These are phyloP conservation scores for Lycaon pictus DNA, from an alignment of 2,113 vertebrate species.

Conservation along the genomic window DNA sequence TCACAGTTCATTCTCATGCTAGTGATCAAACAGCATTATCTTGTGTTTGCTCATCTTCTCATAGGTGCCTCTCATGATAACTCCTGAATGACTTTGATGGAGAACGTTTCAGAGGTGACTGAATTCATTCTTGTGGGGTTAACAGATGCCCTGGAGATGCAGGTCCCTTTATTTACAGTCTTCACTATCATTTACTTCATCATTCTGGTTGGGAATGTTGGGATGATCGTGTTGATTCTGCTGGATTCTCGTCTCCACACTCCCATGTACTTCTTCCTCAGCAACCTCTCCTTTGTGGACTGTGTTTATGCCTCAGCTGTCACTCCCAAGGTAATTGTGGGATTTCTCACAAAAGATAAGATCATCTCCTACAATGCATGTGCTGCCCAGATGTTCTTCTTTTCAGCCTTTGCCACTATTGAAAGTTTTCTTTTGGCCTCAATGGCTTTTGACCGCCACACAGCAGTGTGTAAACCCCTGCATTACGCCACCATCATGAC, in stretches of 20 bases:
- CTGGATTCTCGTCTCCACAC: slow-evolving; percentile 51
- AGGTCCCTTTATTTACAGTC: slow-evolving; percentile 40
- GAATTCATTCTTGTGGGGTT: slow-evolving; percentile 65
- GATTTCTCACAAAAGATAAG: slow-evolving; percentile 50
- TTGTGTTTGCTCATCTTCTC: not conserved
- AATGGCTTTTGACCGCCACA: slow-evolving; percentile 60
- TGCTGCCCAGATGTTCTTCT: slow-evolving; percentile 78
- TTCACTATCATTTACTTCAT: slow-evolving; percentile 46
- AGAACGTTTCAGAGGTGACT: slow-evolving; percentile 61
- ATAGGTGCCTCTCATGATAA: not conserved
- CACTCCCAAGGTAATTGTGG: slow-evolving; percentile 57
- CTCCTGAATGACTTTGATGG: not conserved
- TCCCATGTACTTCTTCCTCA: slow-evolving; percentile 71
- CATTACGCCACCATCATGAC: slow-evolving; percentile 65
- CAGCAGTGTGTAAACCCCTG: slow-evolving; percentile 57
- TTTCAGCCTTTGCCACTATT: slow-evolving; percentile 60
- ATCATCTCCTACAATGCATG: slow-evolving; percentile 51
- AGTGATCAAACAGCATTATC: not conserved
- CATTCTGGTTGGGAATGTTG: slow-evolving; percentile 53
- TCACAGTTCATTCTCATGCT: not conserved
- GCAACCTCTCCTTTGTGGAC: slow-evolving; percentile 66
- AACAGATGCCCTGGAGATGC: slow-evolving; percentile 41
- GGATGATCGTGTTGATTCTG: slow-evolving; percentile 49
- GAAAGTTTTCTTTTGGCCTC: slow-evolving; percentile 69
- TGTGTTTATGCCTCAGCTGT: slow-evolving; percentile 62